Evolutionary conservation across 2,888 invertebrate species (phyloP).

Genomic region (Deilephila elpenor): DNA sequence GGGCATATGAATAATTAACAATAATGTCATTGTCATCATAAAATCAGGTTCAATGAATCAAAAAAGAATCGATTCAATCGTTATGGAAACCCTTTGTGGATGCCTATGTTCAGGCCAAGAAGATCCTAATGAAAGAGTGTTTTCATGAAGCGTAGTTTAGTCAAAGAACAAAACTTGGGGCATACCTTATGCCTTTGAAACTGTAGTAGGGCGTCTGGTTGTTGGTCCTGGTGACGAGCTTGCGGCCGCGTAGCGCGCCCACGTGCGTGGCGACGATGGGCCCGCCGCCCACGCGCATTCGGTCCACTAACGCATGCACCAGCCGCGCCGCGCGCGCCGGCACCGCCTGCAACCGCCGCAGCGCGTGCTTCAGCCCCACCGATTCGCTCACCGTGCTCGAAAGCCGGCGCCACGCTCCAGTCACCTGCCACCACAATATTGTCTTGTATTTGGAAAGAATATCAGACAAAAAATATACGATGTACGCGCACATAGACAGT

Average conservation of each 20-base stretch:
- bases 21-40: too few relatives aligned
- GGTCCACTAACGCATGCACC: conserved; percentile 79
- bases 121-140: too few relatives aligned
- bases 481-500: too few relatives aligned
- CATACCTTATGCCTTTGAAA: conserved; percentile 79
- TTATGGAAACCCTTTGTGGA: too few relatives aligned
- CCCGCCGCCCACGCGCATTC: conserved; percentile 82
- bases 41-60: too few relatives aligned
- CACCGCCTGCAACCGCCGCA: conserved; percentile 76
- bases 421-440: conserved; percentile 57
- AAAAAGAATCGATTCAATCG: too few relatives aligned
- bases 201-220: conserved; percentile 76
- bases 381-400: conserved; percentile 81
- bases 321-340: conserved; percentile 79
- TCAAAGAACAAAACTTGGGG: not conserved
- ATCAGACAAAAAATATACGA: too few relatives aligned
- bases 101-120: too few relatives aligned
- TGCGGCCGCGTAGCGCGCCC: conserved; percentile 74
- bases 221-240: conserved; percentile 70
- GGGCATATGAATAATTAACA: too few relatives aligned
- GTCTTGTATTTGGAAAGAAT: not conserved
- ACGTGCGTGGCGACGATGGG: conserved; percentile 71
- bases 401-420: conserved; percentile 78
- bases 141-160: not conserved
- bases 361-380: conserved; percentile 76